Base-by-base conservation (phyloP, 2,888 invertebrate species). In the Drosophila testacea region DNA sequence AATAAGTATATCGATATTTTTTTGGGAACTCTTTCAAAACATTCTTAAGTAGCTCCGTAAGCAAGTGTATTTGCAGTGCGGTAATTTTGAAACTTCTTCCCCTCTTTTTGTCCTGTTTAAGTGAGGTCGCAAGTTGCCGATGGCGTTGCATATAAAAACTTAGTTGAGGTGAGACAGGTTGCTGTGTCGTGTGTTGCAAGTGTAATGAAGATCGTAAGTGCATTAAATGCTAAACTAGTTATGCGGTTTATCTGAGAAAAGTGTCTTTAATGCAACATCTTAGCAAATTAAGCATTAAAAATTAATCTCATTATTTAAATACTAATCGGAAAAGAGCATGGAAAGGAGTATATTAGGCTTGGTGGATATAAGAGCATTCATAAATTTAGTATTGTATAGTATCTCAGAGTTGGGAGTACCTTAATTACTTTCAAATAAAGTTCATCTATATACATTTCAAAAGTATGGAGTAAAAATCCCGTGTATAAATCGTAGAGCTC, bases 201-300 rank as follows among this genome's bases (percentile, higher is more conserved):
- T 54, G 30, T 52, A 48, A 27, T 54, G 57, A 46, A 32, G 52
- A 52, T 56, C 9, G 70, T 54, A 56, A 61, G 39, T 59, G 48
- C 46, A 61, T 76, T 62, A 59, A 71, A 66, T 57, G 41, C 60
- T 52, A 64, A 75, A 61, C 70, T 61, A 50, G 60, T 74, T 69
- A 47, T 13, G 48, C 13, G 57, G 48, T 28, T 50, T 48, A 41
- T 41, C 41, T 48, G 32, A 6, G 56, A 10, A 48, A 46, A 55
- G 48, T 28, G 11, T 22, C 36, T 46, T 39, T 48, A 36, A 41
- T 4, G 32, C 36, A n/a, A 38, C 34, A 52, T 38, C 11, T 16
- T 27, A 50, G 22, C 22, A 50, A 36, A 50, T 34, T 4, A 27
- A 22, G 11, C 27, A 4, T 6, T 50, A 34, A 34, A 48, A 47